These are phyloP conservation scores for Halictus ligatus DNA, from an alignment of 2,888 invertebrate genomes.

Conservation along the genomic window DNA sequence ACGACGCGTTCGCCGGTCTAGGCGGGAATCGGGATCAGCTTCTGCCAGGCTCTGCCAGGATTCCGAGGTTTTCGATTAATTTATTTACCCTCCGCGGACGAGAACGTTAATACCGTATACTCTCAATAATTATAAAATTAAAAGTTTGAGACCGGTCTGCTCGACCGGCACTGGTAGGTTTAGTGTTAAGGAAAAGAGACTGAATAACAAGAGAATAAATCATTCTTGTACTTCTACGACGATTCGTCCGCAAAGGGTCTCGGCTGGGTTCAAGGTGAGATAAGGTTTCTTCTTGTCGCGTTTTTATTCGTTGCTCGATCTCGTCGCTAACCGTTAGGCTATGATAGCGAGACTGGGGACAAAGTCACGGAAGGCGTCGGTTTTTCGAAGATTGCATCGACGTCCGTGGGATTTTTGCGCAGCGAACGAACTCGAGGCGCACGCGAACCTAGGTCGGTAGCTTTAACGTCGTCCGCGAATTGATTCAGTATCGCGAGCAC, in stretches of 20 bases:
- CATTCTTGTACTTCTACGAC: background rate
- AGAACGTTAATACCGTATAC: too few relatives aligned
- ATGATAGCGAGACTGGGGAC: background rate
- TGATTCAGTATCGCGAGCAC: constrained; percentile 5
- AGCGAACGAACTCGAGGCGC: constrained; percentile 6
- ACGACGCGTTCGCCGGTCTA: background rate
- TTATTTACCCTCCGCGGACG: background rate
- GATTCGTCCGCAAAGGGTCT: background rate
- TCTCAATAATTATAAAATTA: too few relatives aligned
- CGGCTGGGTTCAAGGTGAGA: background rate
- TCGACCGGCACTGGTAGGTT: too few relatives aligned
- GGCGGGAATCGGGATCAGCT: background rate
- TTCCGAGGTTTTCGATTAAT: background rate
- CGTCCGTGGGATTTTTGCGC: background rate
- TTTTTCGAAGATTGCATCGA: constrained; percentile 2
- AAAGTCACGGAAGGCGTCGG: constrained; percentile 24
- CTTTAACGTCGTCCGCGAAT: background rate
- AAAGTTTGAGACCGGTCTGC: too few relatives aligned
- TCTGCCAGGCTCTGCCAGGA: background rate
- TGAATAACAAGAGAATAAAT: too few relatives aligned
- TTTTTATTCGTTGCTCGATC: background rate
- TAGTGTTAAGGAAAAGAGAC: background rate
- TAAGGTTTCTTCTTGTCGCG: background rate
- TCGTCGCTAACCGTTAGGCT: constrained; percentile 40
- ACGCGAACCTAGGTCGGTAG: constrained; percentile 27